Conservation (phyloP, 2,113 vertebrate genomes). For the Aspidoscelis tigris region DNA sequence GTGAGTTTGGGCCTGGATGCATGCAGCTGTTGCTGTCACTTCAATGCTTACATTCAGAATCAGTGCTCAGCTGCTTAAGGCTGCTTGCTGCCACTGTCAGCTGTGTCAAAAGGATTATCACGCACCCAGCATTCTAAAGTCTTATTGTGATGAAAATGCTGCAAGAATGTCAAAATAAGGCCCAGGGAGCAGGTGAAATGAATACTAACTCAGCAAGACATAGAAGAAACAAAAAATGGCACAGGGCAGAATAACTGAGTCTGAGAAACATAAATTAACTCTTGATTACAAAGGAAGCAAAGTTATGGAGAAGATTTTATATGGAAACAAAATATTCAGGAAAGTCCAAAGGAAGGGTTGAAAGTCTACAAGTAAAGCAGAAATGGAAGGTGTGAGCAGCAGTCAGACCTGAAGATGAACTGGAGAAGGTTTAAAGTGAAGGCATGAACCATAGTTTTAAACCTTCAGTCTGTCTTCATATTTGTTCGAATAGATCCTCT, state of each 20-base stretch:
- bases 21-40: constrained; percentile 58
- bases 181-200: constrained; percentile 37
- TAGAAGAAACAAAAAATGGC: constrained; percentile 3
- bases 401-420: too few relatives aligned
- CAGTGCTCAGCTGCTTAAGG: constrained; percentile 44
- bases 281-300: constrained; percentile 25
- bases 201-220: neutral
- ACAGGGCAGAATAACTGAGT: constrained; percentile 11
- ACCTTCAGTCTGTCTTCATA: too few relatives aligned
- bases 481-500: too few relatives aligned
- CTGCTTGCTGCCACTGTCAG: constrained; percentile 42
- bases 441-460: too few relatives aligned
- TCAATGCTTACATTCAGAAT: constrained; percentile 41
- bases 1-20: constrained; percentile 19
- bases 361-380: too few relatives aligned
- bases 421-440: too few relatives aligned
- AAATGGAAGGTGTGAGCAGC: too few relatives aligned
- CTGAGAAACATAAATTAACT: constrained; percentile 11
- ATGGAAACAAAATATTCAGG: too few relatives aligned
- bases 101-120: constrained; percentile 47
- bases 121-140: constrained; percentile 34
- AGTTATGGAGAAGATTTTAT: neutral
- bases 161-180: constrained; percentile 9
- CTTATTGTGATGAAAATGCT: constrained; percentile 27
- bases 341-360: too few relatives aligned